These are phyloP conservation scores for Seira ritae DNA, from an alignment of 2,888 invertebrate species.

Conservation along the genomic window DNA sequence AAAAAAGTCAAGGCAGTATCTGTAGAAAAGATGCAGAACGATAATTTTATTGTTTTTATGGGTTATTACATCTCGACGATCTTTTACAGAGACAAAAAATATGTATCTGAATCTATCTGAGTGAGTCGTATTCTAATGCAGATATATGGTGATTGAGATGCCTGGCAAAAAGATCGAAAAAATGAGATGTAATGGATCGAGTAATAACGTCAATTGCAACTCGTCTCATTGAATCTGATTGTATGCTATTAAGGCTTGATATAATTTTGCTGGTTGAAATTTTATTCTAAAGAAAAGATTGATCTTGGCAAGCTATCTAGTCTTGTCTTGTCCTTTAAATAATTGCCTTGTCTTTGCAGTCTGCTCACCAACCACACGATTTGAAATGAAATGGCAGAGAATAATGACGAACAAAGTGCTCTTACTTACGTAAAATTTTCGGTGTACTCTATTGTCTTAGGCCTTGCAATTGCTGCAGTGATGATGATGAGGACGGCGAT, in stretches of 20 bases:
- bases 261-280: constrained; percentile 33
- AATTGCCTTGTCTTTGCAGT: background rate
- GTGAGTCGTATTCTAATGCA: background rate
- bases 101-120: too few species aligned
- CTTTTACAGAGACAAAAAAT: background rate
- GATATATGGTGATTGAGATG: background rate
- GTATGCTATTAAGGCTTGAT: constrained; percentile 51
- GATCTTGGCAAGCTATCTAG: constrained; percentile 54
- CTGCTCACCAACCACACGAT: background rate
- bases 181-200: background rate
- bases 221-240: constrained; percentile 51
- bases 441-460: background rate
- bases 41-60: constrained; percentile 9
- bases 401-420: background rate
- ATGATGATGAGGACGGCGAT: too few species aligned
- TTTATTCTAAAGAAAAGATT: constrained; percentile 43
- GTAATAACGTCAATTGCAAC: constrained; percentile 48
- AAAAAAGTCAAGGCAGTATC: background rate
- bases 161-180: too few species aligned
- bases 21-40: background rate
- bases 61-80: background rate
- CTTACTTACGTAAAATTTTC: background rate
- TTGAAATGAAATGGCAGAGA: background rate
- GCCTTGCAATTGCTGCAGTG: background rate
- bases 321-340: constrained; percentile 30